phyloP scores from a whole-genome alignment of 2,797 vertebrate species.

The Avahi laniger region DNA sequence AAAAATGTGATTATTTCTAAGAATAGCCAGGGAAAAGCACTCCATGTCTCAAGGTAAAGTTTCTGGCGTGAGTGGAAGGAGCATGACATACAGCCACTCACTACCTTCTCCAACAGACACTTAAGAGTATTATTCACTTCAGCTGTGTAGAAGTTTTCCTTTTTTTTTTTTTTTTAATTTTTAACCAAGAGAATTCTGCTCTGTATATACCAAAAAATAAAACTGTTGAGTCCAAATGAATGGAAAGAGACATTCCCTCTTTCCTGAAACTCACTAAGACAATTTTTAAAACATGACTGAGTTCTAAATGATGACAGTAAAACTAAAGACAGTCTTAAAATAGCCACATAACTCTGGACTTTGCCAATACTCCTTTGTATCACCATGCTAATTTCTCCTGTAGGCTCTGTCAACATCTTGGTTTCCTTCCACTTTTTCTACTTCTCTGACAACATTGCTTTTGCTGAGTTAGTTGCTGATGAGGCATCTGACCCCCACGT shows the following conservation, averaged over 20 bases:
- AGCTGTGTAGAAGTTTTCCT: background rate
- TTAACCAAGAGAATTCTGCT: background rate
- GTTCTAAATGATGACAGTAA: background rate
- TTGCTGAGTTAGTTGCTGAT: background rate
- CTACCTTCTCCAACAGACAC: background rate
- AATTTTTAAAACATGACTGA: background rate
- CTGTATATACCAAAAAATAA: background rate
- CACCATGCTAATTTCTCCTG: background rate
- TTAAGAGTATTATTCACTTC: background rate
- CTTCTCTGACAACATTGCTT: background rate
- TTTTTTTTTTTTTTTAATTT: background rate
- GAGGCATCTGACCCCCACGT: background rate
- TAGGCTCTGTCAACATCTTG: background rate
- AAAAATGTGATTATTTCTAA: conserved; percentile 2
- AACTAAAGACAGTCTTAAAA: background rate
- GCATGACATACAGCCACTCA: background rate
- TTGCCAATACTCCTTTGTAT: background rate
- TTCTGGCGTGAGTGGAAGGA: background rate
- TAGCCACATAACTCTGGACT: background rate
- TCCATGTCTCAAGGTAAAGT: background rate
- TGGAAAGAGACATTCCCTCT: background rate
- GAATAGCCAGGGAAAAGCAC: background rate
- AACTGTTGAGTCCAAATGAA: background rate
- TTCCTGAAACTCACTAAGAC: conserved; percentile 17
- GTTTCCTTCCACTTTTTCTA: background rate